Evolutionary conservation across 1,140 invertebrate genomes (phyloP).

Genomic region (Frieseomelitta varia): DNA sequence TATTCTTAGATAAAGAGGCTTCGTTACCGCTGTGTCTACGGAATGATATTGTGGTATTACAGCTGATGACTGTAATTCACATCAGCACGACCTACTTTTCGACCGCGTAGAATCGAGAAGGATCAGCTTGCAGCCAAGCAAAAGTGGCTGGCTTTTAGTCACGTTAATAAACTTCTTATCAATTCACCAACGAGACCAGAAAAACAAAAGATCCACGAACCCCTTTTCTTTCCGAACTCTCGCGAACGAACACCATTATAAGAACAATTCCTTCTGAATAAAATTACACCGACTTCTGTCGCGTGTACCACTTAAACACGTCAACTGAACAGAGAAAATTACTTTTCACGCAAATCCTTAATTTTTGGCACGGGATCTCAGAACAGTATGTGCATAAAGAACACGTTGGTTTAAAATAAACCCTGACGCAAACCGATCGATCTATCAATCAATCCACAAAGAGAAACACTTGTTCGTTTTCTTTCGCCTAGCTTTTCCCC

Average conservation of each 20-base stretch:
- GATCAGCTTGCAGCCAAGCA: slow-evolving; percentile 29
- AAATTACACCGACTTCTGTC: background rate
- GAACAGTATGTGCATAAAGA: slow-evolving; percentile 46
- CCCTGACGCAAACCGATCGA: slow-evolving; percentile 56
- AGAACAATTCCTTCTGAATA: background rate
- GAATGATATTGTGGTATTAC: slow-evolving; percentile 42
- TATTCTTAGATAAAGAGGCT: slow-evolving; percentile 28
- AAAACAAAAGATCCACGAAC: background rate
- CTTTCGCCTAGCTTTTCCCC: slow-evolving; percentile 12
- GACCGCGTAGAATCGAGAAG: slow-evolving; percentile 24
- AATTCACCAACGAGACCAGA: background rate
- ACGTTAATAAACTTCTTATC: background rate
- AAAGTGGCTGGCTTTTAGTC: background rate
- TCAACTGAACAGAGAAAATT: background rate
- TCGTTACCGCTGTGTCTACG: slow-evolving; percentile 28
- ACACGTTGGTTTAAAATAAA: slow-evolving; percentile 54
- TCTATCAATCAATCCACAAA: slow-evolving; percentile 59
- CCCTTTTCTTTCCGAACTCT: background rate
- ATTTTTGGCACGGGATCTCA: slow-evolving; percentile 42
- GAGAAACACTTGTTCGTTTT: slow-evolving; percentile 42
- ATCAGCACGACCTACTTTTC: slow-evolving; percentile 47
- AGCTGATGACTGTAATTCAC: slow-evolving; percentile 55
- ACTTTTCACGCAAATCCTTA: slow-evolving; percentile 21
- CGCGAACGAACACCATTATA: background rate
- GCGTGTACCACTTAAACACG: background rate